Percentiles rank a stretch among this genome's conserved stretches.
These are phyloP conservation scores for Cyclophora albipunctata DNA, from an alignment of 2,888 invertebrate species.

Conservation along the genomic window DNA sequence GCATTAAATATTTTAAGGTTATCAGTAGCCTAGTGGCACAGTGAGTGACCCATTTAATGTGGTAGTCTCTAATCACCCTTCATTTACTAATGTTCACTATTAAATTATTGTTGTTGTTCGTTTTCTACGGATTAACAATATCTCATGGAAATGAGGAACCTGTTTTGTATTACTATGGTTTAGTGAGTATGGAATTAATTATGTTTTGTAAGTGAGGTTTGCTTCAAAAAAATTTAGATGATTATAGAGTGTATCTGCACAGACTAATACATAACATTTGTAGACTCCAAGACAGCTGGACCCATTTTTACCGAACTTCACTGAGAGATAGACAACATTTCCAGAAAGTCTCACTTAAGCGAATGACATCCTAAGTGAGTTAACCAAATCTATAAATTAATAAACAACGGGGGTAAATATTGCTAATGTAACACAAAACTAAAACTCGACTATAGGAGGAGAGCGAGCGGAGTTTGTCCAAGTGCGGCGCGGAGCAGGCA, in stretches of 20 bases:
- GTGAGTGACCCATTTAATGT: slow-evolving; percentile 27
- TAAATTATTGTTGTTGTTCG: slow-evolving; percentile 27
- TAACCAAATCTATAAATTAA: too few relatives aligned
- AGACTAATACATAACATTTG: too few relatives aligned
- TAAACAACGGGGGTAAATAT: too few relatives aligned
- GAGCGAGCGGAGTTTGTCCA: slow-evolving; percentile 76
- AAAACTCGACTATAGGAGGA: slow-evolving; percentile 53
- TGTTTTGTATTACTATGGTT: slow-evolving; percentile 56
- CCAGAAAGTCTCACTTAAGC: too few relatives aligned
- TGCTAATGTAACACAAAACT: not conserved
- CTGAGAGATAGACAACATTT: too few relatives aligned
- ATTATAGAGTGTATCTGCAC: too few relatives aligned
- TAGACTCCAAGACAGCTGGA: too few relatives aligned
- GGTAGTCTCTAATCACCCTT: slow-evolving; percentile 1
- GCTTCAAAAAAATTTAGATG: too few relatives aligned
- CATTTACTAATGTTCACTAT: slow-evolving; percentile 35
- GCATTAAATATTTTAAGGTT: slow-evolving; percentile 27
- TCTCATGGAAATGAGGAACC: slow-evolving; percentile 38
- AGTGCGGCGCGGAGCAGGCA: slow-evolving; percentile 62
- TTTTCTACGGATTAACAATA: slow-evolving; percentile 19
- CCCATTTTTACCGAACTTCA: too few relatives aligned
- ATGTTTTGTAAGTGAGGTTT: too few relatives aligned
- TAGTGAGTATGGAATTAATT: slow-evolving; percentile 40
- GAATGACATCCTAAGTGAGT: too few relatives aligned
- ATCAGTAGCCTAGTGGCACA: slow-evolving; percentile 44